Conservation (phyloP, 2,113 vertebrate genomes). For the Pimephales promelas region DNA sequence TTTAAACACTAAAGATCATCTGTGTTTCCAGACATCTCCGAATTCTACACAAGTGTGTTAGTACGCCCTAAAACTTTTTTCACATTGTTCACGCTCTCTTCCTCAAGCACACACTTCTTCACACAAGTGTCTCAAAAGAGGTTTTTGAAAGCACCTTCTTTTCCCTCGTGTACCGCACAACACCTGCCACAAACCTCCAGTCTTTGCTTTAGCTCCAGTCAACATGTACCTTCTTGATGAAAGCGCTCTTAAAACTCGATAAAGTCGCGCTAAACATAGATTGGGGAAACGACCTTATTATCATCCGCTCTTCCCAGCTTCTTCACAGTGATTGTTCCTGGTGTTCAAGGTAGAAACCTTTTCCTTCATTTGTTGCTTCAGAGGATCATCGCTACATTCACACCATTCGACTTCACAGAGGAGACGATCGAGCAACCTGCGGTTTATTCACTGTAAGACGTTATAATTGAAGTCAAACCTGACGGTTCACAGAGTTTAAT, state of each 20-base stretch:
- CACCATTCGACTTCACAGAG: background rate
- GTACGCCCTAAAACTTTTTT: background rate
- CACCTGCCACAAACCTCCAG: background rate
- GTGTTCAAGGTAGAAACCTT: conserved; percentile 8
- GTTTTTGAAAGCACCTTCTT: background rate
- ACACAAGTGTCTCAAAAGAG: background rate
- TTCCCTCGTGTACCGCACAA: background rate
- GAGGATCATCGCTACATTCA: background rate
- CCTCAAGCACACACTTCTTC: conserved; percentile 1
- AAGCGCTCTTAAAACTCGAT: conserved; percentile 12
- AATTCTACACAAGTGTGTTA: background rate
- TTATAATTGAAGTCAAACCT: conserved; percentile 8
- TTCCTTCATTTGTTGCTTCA: background rate
- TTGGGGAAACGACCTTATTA: background rate
- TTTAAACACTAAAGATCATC: background rate
- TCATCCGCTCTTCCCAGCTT: background rate
- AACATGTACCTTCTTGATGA: background rate
- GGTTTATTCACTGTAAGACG: conserved; percentile 10
- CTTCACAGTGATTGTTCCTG: conserved; percentile 7
- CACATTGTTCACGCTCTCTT: background rate
- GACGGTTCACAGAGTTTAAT: background rate
- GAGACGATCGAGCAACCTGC: background rate
- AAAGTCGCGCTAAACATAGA: background rate
- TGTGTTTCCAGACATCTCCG: background rate
- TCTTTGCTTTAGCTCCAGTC: conserved; percentile 2